Conservation (phyloP, 2,888 invertebrate genomes). For the Rugalucina vietnamica region DNA sequence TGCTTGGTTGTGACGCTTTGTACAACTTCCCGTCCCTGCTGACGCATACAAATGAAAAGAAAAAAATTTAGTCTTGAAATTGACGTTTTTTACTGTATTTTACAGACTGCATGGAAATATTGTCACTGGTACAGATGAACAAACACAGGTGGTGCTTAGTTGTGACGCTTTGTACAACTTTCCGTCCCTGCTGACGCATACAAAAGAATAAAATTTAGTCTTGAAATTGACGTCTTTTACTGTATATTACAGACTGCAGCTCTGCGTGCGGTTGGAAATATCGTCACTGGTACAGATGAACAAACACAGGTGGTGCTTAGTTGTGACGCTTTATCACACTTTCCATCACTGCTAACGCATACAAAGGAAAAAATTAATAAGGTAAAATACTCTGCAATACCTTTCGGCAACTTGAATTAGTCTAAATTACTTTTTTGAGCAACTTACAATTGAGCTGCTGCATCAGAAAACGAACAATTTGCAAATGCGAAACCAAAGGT, state of each 20-base stretch:
- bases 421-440: too few species aligned
- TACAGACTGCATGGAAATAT: constrained; percentile 98
- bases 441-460: too few species aligned
- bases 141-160: constrained; percentile 98
- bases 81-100: too few species aligned
- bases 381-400: constrained; percentile 82
- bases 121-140: constrained; percentile 99
- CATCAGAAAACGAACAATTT: too few species aligned
- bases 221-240: too few species aligned
- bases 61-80: too few species aligned
- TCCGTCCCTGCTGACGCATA: constrained; percentile 94
- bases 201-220: constrained; percentile 99
- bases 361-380: constrained; percentile 99
- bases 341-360: constrained; percentile 95
- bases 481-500: too few species aligned
- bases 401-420: too few species aligned
- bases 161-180: constrained; percentile 97
- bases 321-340: constrained; percentile 96
- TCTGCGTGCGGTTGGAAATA: constrained; percentile 98
- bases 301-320: constrained; percentile 99
- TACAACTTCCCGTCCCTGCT: constrained; percentile 96
- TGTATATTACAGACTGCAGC: constrained; percentile 92
- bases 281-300: constrained; percentile 99
- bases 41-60: constrained; percentile 97
- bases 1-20: constrained; percentile 97